Percentiles rank a stretch among this genome's conserved stretches.
Evolutionary conservation across 2,888 invertebrate species (phyloP).

Genomic region (Diarsia brunnea): DNA sequence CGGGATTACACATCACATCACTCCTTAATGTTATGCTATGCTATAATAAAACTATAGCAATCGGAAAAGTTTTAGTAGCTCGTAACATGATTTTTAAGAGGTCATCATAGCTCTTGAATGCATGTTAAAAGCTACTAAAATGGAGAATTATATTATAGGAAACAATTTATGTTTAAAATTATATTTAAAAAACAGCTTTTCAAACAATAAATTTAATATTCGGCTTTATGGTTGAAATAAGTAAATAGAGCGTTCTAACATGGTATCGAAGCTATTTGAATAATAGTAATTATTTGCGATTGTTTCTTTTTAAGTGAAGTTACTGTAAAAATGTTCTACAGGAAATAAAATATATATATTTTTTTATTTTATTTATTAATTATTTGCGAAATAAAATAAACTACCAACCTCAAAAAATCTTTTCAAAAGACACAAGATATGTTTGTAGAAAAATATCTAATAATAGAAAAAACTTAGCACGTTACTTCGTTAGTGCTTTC

Average conservation of each 20-base stretch:
- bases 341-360: too few species aligned
- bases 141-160: background rate
- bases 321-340: too few species aligned
- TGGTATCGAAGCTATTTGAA: too few species aligned
- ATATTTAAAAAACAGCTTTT: background rate
- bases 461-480: background rate
- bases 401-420: too few species aligned
- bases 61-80: conserved; percentile 10
- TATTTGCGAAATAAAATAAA: too few species aligned
- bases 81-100: conserved; percentile 19
- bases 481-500: background rate
- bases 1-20: too few species aligned
- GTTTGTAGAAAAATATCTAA: background rate
- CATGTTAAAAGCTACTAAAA: conserved; percentile 25
- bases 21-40: too few species aligned
- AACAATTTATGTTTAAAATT: background rate
- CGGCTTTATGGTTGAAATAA: background rate
- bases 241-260: too few species aligned
- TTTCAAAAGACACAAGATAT: too few species aligned
- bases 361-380: too few species aligned
- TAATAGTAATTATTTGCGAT: too few species aligned
- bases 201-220: conserved; percentile 4
- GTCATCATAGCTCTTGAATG: conserved; percentile 23
- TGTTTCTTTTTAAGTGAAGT: too few species aligned
- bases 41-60: conserved; percentile 1